Conservation (phyloP, 2,797 vertebrate genomes). For the Halcyon chelicuti region DNA sequence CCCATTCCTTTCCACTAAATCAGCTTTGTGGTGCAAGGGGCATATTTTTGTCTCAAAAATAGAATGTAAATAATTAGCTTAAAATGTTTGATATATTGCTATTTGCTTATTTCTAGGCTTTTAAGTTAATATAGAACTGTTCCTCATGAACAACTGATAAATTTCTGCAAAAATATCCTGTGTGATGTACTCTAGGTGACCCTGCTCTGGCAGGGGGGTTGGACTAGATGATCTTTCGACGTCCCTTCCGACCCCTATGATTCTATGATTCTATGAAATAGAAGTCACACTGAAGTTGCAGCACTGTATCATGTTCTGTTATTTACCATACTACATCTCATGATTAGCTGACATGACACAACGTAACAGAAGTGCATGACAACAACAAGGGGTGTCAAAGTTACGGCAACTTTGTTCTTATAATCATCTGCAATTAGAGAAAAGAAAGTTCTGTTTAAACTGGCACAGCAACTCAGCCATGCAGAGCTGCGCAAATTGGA, state of each 20-base stretch:
- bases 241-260: too few species aligned
- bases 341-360: neutral
- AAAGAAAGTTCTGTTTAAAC: neutral
- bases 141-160: neutral
- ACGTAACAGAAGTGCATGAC: neutral
- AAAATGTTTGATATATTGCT: neutral
- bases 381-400: neutral
- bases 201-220: too few species aligned
- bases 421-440: neutral
- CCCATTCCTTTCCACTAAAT: slow-evolving; percentile 35
- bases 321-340: neutral
- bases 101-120: neutral
- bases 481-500: neutral
- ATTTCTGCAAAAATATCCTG: neutral
- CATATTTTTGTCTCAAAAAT: neutral
- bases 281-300: neutral
- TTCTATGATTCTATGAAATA: too few species aligned
- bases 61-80: neutral
- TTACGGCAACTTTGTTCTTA: neutral
- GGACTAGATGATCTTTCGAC: too few species aligned
- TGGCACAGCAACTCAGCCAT: neutral
- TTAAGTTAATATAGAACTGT: neutral
- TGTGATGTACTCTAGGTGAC: too few species aligned
- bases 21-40: slow-evolving; percentile 36
- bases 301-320: neutral